Base-by-base conservation (phyloP, 2,888 invertebrate species). In the Plebejus melissa region DNA sequence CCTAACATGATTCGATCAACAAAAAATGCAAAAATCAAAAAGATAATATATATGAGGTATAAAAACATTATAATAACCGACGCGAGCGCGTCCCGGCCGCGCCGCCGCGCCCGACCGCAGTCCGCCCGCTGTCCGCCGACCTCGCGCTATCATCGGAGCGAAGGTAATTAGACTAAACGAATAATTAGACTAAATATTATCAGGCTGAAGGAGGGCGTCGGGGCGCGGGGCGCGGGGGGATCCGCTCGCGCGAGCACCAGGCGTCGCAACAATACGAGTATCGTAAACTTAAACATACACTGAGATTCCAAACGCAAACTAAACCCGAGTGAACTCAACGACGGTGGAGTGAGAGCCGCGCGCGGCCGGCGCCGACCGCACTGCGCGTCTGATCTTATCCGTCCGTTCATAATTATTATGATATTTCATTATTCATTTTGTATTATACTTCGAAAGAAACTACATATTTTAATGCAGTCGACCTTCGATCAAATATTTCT, bases 21-120 rank as follows among this genome's bases (percentile, higher is more conserved):
- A 77, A 71, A 76, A 77, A 79, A 77, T 76, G 75, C 76, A 76
- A 76, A 41, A 77, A 76, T 77, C 77, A 76, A 77, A 77, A 76
- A 77, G 58, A 74, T 65, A 65, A 65, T 77, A 75, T 77, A 77
- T 74, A 75, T 58, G 72, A 72, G 72, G 72, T 72, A 72, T 50
- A 72, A 72, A 72, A 72, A 72, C 32, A 65, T 65, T 71, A 71
- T 71, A 71, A 71, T 71, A 71, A 41, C 22, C 46, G 71, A 71
- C 46, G 46, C 46, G 71, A 71, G 71, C 46, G 22, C 71, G 71
- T 71, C 71, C 70, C 46, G 46, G 22, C 46, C 22, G 41, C 41
- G 41, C 41, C n/a, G 9, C 38, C 16, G n/a, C 70, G 41, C n/a
- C 70, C 41, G 4, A 9, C 46, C 46, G 70, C 70, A 6, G 7